Evolutionary conservation across 2,888 invertebrate species (phyloP).

Genomic region (Melangyna quadrimaculata): DNA sequence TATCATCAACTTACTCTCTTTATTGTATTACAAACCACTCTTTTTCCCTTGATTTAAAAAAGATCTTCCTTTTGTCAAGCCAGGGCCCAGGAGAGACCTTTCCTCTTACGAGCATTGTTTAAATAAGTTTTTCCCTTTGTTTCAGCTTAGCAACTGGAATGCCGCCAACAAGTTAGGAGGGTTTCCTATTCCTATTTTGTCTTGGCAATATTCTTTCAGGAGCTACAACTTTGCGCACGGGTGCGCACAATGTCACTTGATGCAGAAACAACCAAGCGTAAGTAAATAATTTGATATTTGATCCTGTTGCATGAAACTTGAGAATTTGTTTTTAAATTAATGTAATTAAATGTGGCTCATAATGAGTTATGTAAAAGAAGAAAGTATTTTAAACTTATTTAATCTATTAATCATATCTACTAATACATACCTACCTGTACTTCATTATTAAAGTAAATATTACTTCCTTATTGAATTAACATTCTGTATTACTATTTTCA

Average conservation of each 20-base stretch:
- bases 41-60: background rate
- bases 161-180: conserved; percentile 21
- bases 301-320: conserved; percentile 62
- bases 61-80: conserved; percentile 38
- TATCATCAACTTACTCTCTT: conserved; percentile 21
- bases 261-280: conserved; percentile 48
- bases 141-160: conserved; percentile 64
- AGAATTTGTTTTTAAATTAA: background rate
- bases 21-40: background rate
- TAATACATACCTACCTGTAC: too few species aligned
- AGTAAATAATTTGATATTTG: conserved; percentile 60
- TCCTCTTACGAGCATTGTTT: conserved; percentile 36
- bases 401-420: too few species aligned
- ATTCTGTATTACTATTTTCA: too few species aligned
- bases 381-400: too few species aligned
- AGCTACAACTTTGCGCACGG: conserved; percentile 55
- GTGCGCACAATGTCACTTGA: conserved; percentile 56
- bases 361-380: too few species aligned
- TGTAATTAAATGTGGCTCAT: too few species aligned
- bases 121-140: conserved; percentile 23
- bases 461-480: too few species aligned
- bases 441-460: too few species aligned
- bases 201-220: background rate
- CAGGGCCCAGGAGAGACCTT: conserved; percentile 34
- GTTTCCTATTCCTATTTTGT: background rate